Base-by-base conservation (phyloP, 1,140 invertebrate genomes). In the Papilio polyxenes region DNA sequence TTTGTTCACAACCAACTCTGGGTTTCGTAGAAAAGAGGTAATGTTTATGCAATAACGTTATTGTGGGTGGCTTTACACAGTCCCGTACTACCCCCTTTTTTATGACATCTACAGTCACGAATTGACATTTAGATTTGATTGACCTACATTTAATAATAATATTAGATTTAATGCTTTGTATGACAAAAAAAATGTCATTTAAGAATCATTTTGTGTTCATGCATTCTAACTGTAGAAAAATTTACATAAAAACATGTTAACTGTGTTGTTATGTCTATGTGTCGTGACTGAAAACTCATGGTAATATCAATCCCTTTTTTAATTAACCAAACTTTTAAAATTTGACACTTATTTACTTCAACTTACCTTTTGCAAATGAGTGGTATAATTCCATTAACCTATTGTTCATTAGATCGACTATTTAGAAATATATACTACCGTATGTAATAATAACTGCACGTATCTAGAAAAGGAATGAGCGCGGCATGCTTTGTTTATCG, bases 401-500 rank as follows among this genome's bases (percentile, higher is more conserved):
- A 69, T 69, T 69, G 23, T 69, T 31, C 11, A 69, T 37, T 4
- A 5, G 59, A 23, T 20, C 37, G 20, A 65, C 62, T 65, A 4
- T 65, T 23, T 65, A 23, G 59, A 23, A 23, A 56, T n/a, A 56
- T 56, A 17, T 17, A 15, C 40, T 40, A 3, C 6, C 6, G 40
- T 44, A 44, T 44, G 7, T 44, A 69, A 69, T 31, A 69, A 40
- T 40, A 37, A 62, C 59, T 15, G n/a, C 23, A 31, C 23, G 65
- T 72, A 37, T 37, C 23, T 37, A 37, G 31, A 37, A 40, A 72
- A 37, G 65, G 65, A 72, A 72, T 72, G 31, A 72, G 13, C 13
- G 62, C 62, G 62, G n/a, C 10, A 15, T 72, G 31, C 31, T 72
- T 69, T 72, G 13, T 72, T 72, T 72, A 72, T 72, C 31, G 65